Percentiles rank a stretch among this genome's conserved stretches.
Conservation (phyloP, 1,140 invertebrate genomes). For the Drosophila nigromelanica region DNA sequence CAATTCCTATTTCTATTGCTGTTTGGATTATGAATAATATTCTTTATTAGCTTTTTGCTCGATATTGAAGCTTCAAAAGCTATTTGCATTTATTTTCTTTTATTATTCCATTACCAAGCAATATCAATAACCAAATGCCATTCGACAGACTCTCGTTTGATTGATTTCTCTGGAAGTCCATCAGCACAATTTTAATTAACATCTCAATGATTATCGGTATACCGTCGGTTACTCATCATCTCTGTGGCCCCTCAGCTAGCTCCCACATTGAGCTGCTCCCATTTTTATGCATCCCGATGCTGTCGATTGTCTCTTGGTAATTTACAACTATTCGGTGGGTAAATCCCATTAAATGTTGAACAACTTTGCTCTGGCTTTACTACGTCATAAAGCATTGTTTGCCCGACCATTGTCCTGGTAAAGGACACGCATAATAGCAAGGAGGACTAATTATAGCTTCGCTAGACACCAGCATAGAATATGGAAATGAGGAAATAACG, state of each 20-base stretch:
- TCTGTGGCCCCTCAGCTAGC: background rate
- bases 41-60: too few relatives aligned
- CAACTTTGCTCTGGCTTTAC: constrained; percentile 52
- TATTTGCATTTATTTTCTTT: background rate
- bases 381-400: constrained; percentile 55
- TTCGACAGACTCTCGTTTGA: background rate
- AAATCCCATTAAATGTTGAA: constrained; percentile 73
- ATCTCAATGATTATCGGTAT: background rate
- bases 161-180: background rate
- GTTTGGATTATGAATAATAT: background rate
- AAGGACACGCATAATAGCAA: constrained; percentile 49
- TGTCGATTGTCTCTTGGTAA: constrained; percentile 24
- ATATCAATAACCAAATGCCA: constrained; percentile 1
- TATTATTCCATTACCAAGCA: constrained; percentile 6
- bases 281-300: constrained; percentile 15
- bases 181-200: constrained; percentile 6
- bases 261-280: constrained; percentile 19
- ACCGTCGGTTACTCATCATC: background rate
- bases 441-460: constrained; percentile 69
- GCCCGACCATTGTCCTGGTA: constrained; percentile 55
- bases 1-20: background rate
- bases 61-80: too few relatives aligned
- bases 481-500: constrained; percentile 39
- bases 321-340: constrained; percentile 63
- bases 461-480: constrained; percentile 63